phyloP scores from a whole-genome alignment of 2,888 invertebrate species.

The Augiades crinisus region DNA sequence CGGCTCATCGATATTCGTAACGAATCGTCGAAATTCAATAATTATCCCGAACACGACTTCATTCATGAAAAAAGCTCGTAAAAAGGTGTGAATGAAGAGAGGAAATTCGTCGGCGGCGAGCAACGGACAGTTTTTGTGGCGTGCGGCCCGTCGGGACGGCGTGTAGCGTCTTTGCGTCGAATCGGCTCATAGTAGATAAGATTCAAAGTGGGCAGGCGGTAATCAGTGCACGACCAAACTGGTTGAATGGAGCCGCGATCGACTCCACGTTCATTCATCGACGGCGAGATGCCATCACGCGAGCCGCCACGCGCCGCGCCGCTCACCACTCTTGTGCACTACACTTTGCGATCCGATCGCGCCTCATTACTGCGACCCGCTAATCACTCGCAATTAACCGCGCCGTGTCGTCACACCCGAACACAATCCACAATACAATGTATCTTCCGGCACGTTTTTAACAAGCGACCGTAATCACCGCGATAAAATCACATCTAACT shows the following conservation, averaged over 20 bases:
- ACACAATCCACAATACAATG: slow-evolving; percentile 38
- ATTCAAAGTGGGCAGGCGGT: slow-evolving; percentile 67
- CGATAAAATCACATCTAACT: slow-evolving; percentile 8
- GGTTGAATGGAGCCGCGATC: slow-evolving; percentile 68
- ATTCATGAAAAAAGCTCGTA: slow-evolving; percentile 73
- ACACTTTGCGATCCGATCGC: slow-evolving; percentile 45
- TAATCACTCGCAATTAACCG: slow-evolving; percentile 48
- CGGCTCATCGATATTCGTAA: slow-evolving; percentile 80
- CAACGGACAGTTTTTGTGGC: slow-evolving; percentile 61
- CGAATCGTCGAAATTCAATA: slow-evolving; percentile 80
- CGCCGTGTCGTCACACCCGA: slow-evolving; percentile 35
- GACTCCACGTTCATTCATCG: slow-evolving; percentile 62
- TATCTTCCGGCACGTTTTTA: slow-evolving; percentile 16
- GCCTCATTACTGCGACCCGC: slow-evolving; percentile 40
- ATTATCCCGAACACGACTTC: slow-evolving; percentile 81
- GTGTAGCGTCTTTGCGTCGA: slow-evolving; percentile 45
- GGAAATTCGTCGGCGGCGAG: slow-evolving; percentile 56
- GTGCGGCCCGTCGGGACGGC: slow-evolving; percentile 41
- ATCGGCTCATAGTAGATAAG: slow-evolving; percentile 70
- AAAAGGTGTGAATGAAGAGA: slow-evolving; percentile 80
- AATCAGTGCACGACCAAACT: slow-evolving; percentile 79
- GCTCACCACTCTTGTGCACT: slow-evolving; percentile 35
- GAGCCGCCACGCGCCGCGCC: slow-evolving; percentile 37
- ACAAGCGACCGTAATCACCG: slow-evolving; percentile 2
- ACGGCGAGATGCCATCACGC: slow-evolving; percentile 72